Conservation (phyloP, 2,797 vertebrate genomes). For the Novumbra hubbsi region DNA sequence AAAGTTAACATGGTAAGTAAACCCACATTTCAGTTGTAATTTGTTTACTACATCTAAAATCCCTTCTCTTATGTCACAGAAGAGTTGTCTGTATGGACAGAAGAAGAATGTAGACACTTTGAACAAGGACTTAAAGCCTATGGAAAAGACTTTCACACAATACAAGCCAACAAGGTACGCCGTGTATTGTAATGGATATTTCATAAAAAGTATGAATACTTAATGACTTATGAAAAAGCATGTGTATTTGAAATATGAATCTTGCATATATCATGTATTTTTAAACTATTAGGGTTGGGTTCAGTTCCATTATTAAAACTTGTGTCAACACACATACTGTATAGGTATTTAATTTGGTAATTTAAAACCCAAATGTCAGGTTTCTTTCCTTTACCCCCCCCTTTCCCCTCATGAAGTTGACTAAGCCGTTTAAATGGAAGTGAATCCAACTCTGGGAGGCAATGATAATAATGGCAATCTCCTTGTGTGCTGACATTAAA, state of each 20-base stretch:
- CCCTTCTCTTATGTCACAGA: slow-evolving; percentile 69
- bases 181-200: background rate
- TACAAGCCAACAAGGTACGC: slow-evolving; percentile 95
- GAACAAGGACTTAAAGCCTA: slow-evolving; percentile 94
- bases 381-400: no score
- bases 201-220: background rate
- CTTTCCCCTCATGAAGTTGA: slow-evolving; percentile 17
- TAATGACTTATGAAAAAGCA: background rate
- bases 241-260: background rate
- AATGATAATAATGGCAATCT: slow-evolving; percentile 69
- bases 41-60: background rate
- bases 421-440: slow-evolving; percentile 31
- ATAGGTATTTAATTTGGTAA: slow-evolving; percentile 34
- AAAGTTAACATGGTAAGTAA: no score
- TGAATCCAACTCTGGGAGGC: slow-evolving; percentile 42
- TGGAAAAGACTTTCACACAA: slow-evolving; percentile 94
- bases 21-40: no score
- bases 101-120: slow-evolving; percentile 96
- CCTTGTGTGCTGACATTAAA: slow-evolving; percentile 75
- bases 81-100: slow-evolving; percentile 93
- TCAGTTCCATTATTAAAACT: slow-evolving; percentile 44
- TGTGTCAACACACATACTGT: slow-evolving; percentile 34
- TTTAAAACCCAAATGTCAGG: background rate
- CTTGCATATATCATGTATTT: slow-evolving; percentile 20
- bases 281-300: slow-evolving; percentile 36